Evolutionary conservation across 2,888 invertebrate genomes (phyloP).

Genomic region (Ormyrus nitidulus): DNA sequence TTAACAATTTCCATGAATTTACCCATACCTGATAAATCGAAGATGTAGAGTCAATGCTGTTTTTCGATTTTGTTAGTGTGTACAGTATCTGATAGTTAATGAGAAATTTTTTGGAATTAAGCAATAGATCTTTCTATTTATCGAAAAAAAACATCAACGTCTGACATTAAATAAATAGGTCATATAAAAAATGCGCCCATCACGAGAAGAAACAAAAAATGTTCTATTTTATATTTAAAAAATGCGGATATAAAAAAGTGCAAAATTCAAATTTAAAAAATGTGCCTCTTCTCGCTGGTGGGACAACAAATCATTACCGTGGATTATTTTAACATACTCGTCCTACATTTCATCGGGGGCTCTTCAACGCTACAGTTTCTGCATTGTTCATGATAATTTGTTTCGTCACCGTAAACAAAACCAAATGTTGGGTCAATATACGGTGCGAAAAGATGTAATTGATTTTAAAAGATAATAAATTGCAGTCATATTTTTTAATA

Average conservation of each 20-base stretch:
- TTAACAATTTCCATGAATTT: neutral
- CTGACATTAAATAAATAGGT: neutral
- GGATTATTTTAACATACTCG: too few relatives aligned
- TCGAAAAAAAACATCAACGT: conserved; percentile 44
- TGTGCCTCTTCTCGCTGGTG: conserved; percentile 44
- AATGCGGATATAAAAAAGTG: conserved; percentile 3
- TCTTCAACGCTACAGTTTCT: too few relatives aligned
- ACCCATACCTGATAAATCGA: conserved; percentile 22
- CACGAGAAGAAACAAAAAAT: conserved; percentile 40
- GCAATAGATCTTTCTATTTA: neutral
- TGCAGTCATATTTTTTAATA: too few relatives aligned
- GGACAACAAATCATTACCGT: neutral
- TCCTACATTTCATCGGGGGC: too few relatives aligned
- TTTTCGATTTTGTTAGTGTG: conserved; percentile 15
- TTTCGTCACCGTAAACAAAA: too few relatives aligned
- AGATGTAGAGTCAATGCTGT: conserved; percentile 27
- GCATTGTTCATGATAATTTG: too few relatives aligned
- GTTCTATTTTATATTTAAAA: conserved; percentile 8
- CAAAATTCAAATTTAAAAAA: conserved; percentile 26
- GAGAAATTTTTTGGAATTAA: too few relatives aligned
- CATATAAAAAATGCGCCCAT: conserved; percentile 18
- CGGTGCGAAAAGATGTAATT: too few relatives aligned
- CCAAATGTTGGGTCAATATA: too few relatives aligned
- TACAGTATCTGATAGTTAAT: too few relatives aligned
- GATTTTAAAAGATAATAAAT: too few relatives aligned